phyloP scores from a whole-genome alignment of 2,113 vertebrate species.

The Chloroceryle aenea region DNA sequence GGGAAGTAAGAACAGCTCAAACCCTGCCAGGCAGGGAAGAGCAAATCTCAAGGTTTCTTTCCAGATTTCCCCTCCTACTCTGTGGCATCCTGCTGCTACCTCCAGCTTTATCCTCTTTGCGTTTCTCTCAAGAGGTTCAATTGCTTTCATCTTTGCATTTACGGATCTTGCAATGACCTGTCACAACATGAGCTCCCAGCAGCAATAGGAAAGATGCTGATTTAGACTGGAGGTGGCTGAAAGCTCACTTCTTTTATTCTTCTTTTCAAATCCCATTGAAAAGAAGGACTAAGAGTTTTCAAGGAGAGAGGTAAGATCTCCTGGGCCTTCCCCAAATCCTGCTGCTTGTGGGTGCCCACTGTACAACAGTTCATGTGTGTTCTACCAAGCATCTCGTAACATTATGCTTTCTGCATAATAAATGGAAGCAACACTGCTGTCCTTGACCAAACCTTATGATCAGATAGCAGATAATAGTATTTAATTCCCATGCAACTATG shows the following conservation, averaged over 20 bases:
- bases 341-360: neutral
- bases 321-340: neutral
- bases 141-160: conserved; percentile 4
- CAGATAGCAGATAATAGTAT: neutral
- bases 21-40: neutral
- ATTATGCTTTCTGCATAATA: neutral
- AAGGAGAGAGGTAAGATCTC: neutral
- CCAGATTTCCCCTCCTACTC: neutral
- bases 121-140: neutral
- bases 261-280: neutral
- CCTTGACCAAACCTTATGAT: neutral
- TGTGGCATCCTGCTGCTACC: conserved; percentile 9
- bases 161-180: neutral
- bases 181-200: conserved; percentile 17
- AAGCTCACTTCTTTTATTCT: conserved; percentile 23
- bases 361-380: neutral
- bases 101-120: conserved; percentile 30
- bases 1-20: neutral
- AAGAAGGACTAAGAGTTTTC: neutral
- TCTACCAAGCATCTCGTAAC: neutral
- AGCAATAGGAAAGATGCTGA: conserved; percentile 14
- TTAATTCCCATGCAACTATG: neutral
- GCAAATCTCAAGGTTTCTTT: neutral
- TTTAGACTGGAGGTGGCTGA: neutral
- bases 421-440: neutral